Percentiles rank a stretch among this genome's conserved stretches.
These are phyloP conservation scores for Ooceraea biroi DNA, from an alignment of 1,140 invertebrate species.

Conservation along the genomic window DNA sequence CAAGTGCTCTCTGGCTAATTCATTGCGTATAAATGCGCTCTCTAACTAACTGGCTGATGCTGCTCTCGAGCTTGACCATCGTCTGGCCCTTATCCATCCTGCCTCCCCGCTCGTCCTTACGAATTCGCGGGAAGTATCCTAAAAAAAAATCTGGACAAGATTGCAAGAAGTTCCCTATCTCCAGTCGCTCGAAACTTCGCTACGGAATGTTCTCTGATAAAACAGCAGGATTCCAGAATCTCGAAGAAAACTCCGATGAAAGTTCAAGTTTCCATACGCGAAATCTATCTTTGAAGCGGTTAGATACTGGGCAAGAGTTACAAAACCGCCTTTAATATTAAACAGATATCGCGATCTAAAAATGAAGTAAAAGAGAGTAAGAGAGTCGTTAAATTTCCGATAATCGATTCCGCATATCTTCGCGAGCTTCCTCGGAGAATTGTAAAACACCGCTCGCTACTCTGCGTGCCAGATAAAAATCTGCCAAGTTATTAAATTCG, in stretches of 20 bases:
- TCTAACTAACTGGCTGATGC: conserved; percentile 69
- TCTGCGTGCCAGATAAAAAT: no score
- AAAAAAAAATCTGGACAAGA: conserved; percentile 7
- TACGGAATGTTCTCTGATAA: neutral
- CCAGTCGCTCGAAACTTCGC: neutral
- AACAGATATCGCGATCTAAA: conserved; percentile 3
- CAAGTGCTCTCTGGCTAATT: conserved; percentile 69
- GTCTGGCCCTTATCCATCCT: conserved; percentile 36
- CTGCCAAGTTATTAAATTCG: no score
- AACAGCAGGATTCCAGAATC: no score
- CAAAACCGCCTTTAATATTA: neutral
- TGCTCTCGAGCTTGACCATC: conserved; percentile 46
- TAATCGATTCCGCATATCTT: no score
- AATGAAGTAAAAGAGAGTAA: neutral
- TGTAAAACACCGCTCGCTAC: no score
- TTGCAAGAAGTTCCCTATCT: neutral
- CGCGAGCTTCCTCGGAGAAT: no score
- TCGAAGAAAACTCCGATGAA: neutral
- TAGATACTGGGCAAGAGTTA: neutral
- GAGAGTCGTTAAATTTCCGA: no score
- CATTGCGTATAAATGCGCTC: conserved; percentile 67
- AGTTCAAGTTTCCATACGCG: neutral
- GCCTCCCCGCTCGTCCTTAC: neutral
- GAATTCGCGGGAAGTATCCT: neutral
- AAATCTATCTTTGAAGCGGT: neutral